Evolutionary conservation across 1,140 invertebrate genomes (phyloP).

Genomic region (Drosophila subpulchrella): DNA sequence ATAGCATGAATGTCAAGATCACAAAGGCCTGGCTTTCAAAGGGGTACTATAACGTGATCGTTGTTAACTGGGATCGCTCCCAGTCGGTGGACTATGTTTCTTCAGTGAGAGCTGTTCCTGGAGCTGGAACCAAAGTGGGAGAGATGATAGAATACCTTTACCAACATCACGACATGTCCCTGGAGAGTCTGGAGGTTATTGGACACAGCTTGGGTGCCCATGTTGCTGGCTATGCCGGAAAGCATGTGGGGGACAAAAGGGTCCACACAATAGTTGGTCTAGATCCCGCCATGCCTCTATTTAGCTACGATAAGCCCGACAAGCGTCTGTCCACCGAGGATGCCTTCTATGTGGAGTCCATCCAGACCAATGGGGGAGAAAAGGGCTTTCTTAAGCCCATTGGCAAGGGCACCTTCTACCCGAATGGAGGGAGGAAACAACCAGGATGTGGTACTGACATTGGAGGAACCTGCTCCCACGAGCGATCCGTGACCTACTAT

Average conservation of each 20-base stretch:
- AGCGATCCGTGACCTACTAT: slow-evolving; percentile 86
- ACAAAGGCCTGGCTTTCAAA: slow-evolving; percentile 84
- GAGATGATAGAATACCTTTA: slow-evolving; percentile 72
- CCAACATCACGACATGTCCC: slow-evolving; percentile 63
- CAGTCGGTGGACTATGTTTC: slow-evolving; percentile 83
- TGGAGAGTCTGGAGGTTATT: slow-evolving; percentile 57
- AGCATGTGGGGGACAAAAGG: slow-evolving; percentile 59
- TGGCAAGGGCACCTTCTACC: slow-evolving; percentile 85
- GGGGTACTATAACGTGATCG: slow-evolving; percentile 86
- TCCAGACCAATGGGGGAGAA: slow-evolving; percentile 86
- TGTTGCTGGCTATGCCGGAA: slow-evolving; percentile 85
- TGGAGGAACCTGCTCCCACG: slow-evolving; percentile 84
- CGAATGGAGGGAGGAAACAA: slow-evolving; percentile 85
- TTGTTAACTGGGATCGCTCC: slow-evolving; percentile 86
- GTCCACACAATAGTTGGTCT: slow-evolving; percentile 80
- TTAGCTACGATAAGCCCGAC: slow-evolving; percentile 55
- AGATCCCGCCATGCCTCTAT: slow-evolving; percentile 85
- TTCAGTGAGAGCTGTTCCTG: slow-evolving; percentile 84
- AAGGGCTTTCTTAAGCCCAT: slow-evolving; percentile 85
- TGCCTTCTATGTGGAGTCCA: slow-evolving; percentile 79
- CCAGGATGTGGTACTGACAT: slow-evolving; percentile 85
- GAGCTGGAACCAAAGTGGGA: slow-evolving; percentile 84
- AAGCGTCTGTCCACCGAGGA: slow-evolving; percentile 83
- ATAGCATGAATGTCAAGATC: slow-evolving; percentile 46
- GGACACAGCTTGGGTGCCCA: slow-evolving; percentile 85